phyloP scores from a whole-genome alignment of 2,888 invertebrate genomes.

The Axea sp. region DNA sequence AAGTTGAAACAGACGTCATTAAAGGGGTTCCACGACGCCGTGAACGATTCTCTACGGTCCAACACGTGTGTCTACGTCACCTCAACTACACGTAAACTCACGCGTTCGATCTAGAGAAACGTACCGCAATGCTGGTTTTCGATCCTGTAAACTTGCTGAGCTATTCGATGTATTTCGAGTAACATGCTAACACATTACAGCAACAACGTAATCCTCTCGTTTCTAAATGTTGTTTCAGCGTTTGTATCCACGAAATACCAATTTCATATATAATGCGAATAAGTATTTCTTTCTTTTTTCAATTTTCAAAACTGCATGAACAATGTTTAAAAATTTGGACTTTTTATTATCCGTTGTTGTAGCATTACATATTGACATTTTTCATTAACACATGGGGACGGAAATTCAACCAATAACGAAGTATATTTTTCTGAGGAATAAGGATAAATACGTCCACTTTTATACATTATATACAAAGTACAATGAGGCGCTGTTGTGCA shows the following conservation, averaged over 20 bases:
- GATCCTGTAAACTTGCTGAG: constrained; percentile 11
- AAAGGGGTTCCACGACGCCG: constrained; percentile 54
- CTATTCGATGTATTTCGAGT: constrained; percentile 8
- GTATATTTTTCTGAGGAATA: background rate
- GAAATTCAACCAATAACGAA: too few species aligned
- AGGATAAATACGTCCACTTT: background rate
- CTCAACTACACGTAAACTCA: constrained; percentile 79
- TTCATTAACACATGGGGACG: too few species aligned
- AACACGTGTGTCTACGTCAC: constrained; percentile 79
- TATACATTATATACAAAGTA: constrained; percentile 10
- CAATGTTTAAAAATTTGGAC: too few species aligned
- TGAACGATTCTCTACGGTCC: constrained; percentile 77
- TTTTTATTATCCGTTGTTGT: too few species aligned
- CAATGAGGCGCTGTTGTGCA: background rate
- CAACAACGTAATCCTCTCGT: constrained; percentile 1
- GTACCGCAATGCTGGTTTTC: constrained; percentile 17
- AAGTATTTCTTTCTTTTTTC: too few species aligned
- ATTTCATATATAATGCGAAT: too few species aligned
- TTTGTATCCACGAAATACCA: background rate
- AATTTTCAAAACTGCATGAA: too few species aligned
- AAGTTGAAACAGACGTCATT: constrained; percentile 31
- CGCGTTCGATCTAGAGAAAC: constrained; percentile 79
- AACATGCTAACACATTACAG: background rate
- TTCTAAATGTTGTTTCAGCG: background rate
- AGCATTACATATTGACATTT: too few species aligned